A percentile compares a stretch with the other conserved stretches of the same genome.
These are phyloP conservation scores for Holacanthus passer DNA, from an alignment of 2,113 vertebrate species.

Conservation along the genomic window DNA sequence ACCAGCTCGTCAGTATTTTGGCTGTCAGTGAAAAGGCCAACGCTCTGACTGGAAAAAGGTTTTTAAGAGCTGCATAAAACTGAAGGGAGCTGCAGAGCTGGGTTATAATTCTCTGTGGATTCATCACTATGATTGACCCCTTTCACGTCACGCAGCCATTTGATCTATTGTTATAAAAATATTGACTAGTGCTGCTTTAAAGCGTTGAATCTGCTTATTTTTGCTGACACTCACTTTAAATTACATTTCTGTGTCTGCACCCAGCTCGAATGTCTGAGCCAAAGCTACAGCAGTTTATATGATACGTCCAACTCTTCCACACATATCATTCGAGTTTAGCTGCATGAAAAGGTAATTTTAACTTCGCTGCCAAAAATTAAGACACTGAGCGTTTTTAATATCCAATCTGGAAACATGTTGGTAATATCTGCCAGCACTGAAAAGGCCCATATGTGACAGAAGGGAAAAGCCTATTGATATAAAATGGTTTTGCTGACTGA, in stretches of 20 bases:
- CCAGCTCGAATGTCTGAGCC: not conserved
- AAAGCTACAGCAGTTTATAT: constrained; percentile 12
- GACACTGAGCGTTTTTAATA: constrained; percentile 14
- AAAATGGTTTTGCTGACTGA: constrained; percentile 48
- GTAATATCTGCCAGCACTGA: constrained; percentile 33
- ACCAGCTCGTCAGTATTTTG: not conserved
- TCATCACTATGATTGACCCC: not conserved
- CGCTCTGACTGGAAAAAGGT: not conserved
- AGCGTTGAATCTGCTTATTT: not conserved
- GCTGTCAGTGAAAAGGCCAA: not conserved
- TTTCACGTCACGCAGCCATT: not conserved
- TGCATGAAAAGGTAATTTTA: constrained; percentile 24
- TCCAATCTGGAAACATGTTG: constrained; percentile 35
- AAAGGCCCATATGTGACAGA: constrained; percentile 43
- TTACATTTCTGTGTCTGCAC: not conserved
- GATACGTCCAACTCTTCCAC: constrained; percentile 7
- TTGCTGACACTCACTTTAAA: not conserved
- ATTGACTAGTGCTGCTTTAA: not conserved
- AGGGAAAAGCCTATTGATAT: constrained; percentile 19
- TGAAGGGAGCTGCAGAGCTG: not conserved
- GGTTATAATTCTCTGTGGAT: not conserved
- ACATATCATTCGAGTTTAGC: constrained; percentile 12
- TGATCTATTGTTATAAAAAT: not conserved
- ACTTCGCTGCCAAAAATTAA: constrained; percentile 6
- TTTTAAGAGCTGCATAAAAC: not conserved